phyloP scores from a whole-genome alignment of 2,113 vertebrate genomes.

The Chionomys nivalis region DNA sequence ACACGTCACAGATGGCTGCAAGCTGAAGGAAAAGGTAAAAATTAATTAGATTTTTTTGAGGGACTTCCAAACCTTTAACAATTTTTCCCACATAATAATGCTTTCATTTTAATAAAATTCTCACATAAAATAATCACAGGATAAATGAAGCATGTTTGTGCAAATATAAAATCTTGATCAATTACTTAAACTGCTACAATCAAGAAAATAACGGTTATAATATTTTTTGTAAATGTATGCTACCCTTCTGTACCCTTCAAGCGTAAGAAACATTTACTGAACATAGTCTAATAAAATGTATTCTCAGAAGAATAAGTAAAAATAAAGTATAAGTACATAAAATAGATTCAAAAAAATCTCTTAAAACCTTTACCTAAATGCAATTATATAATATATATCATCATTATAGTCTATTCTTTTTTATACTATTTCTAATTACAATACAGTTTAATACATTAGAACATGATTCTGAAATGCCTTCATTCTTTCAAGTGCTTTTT shows the following conservation, averaged over 20 bases:
- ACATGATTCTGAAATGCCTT: conserved; percentile 21
- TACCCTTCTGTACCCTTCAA: background rate
- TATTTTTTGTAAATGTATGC: background rate
- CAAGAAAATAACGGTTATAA: conserved; percentile 25
- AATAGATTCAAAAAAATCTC: conserved; percentile 28
- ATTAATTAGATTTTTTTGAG: conserved; percentile 63
- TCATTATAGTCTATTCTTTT: background rate
- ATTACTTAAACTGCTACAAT: background rate
- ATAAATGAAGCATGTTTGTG: conserved; percentile 3
- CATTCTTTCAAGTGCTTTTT: conserved; percentile 40
- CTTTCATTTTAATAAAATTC: conserved; percentile 60
- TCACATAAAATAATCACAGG: conserved; percentile 23
- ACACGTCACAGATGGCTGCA: conserved; percentile 91
- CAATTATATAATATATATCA: background rate
- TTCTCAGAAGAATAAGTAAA: conserved; percentile 39
- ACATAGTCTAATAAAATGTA: background rate
- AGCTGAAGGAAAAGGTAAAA: conserved; percentile 87
- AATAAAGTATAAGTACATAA: conserved; percentile 29
- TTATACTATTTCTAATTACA: conserved; percentile 8
- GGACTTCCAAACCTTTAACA: conserved; percentile 36
- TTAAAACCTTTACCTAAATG: conserved; percentile 7
- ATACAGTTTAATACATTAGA: background rate
- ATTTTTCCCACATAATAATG: conserved; percentile 33
- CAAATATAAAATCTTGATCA: conserved; percentile 14
- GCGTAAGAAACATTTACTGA: conserved; percentile 4